phyloP scores from a whole-genome alignment of 2,113 vertebrate genomes.

The Lycaon pictus region DNA sequence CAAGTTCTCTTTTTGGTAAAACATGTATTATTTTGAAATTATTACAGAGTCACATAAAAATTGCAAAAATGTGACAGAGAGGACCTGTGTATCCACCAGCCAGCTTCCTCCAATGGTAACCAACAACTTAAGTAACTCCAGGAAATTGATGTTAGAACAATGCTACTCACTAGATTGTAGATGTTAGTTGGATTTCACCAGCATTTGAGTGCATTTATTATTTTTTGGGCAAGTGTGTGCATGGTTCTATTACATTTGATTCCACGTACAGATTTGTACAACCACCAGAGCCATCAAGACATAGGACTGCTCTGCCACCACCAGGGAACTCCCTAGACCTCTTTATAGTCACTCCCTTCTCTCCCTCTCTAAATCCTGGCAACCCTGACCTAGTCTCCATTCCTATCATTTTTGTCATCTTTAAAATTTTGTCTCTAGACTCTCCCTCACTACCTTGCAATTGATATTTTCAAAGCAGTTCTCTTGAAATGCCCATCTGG shows the following conservation, averaged over 20 bases:
- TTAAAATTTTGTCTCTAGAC: not conserved
- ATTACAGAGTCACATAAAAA: not conserved
- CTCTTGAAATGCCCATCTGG: not conserved
- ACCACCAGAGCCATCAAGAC: not conserved
- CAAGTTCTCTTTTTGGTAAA: not conserved
- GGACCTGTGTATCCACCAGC: not conserved
- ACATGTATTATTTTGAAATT: slow-evolving; percentile 16
- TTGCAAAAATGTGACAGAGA: not conserved
- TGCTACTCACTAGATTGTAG: not conserved
- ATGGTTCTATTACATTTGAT: not conserved
- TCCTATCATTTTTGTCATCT: not conserved
- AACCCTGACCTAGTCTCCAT: not conserved
- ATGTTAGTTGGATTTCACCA: not conserved
- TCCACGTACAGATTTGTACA: not conserved
- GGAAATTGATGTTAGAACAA: not conserved
- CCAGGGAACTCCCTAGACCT: not conserved
- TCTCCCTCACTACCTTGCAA: not conserved
- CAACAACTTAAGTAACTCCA: not conserved
- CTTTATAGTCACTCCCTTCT: not conserved
- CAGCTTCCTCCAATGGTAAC: not conserved
- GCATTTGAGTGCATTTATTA: not conserved
- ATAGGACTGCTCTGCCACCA: not conserved
- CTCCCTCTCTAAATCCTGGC: not conserved
- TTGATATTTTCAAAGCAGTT: not conserved
- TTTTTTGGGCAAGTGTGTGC: not conserved